Percentiles rank a stretch among this genome's conserved stretches.
Conservation (phyloP, 2,113 vertebrate genomes). For the Pyxicephalus adspersus region DNA sequence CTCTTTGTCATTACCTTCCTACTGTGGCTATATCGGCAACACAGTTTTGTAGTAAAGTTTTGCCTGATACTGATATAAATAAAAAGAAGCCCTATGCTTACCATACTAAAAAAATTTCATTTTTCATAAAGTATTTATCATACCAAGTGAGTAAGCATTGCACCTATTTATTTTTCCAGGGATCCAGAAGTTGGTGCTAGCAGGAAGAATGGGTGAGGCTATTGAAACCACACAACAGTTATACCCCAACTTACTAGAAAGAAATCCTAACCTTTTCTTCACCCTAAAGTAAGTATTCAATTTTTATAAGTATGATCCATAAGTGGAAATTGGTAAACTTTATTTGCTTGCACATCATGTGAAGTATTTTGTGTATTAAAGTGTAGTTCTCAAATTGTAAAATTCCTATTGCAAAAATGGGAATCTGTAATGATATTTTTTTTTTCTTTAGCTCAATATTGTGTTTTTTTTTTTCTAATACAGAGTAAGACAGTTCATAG, state of each 20-base stretch:
- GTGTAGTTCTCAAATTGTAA: background rate
- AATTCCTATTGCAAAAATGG: background rate
- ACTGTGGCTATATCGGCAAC: too few relatives aligned
- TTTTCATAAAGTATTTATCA: too few relatives aligned
- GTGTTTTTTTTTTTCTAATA: background rate
- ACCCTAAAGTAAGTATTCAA: conserved; percentile 90
- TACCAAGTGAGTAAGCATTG: background rate
- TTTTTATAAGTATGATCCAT: background rate
- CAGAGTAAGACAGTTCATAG: conserved; percentile 98
- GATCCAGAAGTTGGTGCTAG: conserved; percentile 98
- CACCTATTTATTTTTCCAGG: conserved; percentile 75
- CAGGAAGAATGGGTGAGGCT: conserved; percentile 98
- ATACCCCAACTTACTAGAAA: conserved; percentile 97
- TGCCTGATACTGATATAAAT: too few relatives aligned
- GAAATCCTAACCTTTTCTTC: conserved; percentile 97
- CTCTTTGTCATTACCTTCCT: too few relatives aligned
- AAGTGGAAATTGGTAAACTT: too few relatives aligned
- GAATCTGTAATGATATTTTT: background rate
- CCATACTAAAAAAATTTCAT: too few relatives aligned
- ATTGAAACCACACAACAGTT: conserved; percentile 98
- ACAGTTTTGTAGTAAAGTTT: too few relatives aligned
- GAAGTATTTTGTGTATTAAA: background rate
- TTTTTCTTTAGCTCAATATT: background rate
- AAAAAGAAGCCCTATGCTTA: too few relatives aligned
- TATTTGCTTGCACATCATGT: background rate